Evolutionary conservation across 2,888 invertebrate genomes (phyloP).

Genomic region (Stramonita haemastoma): DNA sequence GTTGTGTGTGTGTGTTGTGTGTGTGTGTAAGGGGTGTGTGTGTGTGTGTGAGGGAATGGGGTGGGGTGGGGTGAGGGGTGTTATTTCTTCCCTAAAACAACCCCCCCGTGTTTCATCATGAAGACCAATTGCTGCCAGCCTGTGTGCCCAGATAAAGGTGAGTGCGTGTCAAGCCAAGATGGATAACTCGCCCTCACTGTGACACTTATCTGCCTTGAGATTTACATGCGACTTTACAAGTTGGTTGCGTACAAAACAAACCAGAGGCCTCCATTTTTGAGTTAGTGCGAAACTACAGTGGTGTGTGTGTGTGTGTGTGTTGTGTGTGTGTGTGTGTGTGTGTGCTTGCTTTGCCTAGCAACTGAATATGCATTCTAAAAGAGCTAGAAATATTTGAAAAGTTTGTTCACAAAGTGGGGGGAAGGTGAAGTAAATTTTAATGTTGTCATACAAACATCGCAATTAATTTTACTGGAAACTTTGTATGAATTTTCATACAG

Average conservation of each 20-base stretch:
- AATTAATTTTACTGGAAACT: too few species aligned
- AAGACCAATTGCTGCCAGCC: background rate
- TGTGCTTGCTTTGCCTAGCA: too few species aligned
- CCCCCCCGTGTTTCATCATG: background rate
- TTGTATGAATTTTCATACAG: too few species aligned
- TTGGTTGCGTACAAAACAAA: background rate
- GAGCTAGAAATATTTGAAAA: too few species aligned
- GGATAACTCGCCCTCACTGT: background rate
- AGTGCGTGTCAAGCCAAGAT: slow-evolving; percentile 3
- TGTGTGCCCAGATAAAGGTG: background rate
- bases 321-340: too few species aligned
- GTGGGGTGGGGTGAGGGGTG: background rate
- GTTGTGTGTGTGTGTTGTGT: too few species aligned
- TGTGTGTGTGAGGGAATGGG: background rate
- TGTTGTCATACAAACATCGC: too few species aligned
- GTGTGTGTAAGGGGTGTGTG: background rate
- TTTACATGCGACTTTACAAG: background rate
- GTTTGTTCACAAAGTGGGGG: too few species aligned
- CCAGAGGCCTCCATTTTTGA: background rate
- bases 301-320: too few species aligned
- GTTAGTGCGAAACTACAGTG: background rate
- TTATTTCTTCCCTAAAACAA: background rate
- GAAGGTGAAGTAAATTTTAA: too few species aligned
- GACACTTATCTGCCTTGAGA: slow-evolving; percentile 8
- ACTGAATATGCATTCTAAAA: too few species aligned